Evolutionary conservation across 1,140 invertebrate species (phyloP), one percentile per base, ranked within the genome.

Genomic region (Ips nitidus): DNA sequence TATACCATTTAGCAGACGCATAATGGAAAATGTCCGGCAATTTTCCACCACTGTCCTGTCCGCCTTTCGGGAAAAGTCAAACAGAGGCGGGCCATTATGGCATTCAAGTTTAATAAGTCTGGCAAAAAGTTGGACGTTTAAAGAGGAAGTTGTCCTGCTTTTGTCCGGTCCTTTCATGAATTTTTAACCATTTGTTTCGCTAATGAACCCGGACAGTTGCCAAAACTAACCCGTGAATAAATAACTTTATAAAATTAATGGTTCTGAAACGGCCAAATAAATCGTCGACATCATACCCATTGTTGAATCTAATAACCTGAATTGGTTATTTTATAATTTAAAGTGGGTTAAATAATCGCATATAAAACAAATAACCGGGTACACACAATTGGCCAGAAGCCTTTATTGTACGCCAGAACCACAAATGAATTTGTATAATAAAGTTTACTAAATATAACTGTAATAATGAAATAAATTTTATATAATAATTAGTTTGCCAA

Each of bases 11-110:
- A 56, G 39, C 53, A n/a, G 38, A 38, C 53, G 38, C 22, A 36
- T 56, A 56, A 56, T 56, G 53, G 53, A 56, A 56, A 37, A 39
- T 38, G 53, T 56, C 38, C 53, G 37, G 53, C 53, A 36, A 22
- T 22, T 50, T 50, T 56, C 53, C 53, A n/a, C n/a, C 52, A 5
- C 37, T 55, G 5, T 37, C 53, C 53, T 37, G 8, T 45, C 43
- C 43, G 4, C 43, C 43, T 8, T 45, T 8, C 45, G 45, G 45
- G 22, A 6, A 50, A 50, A 50, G 45, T 50, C 45, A 50, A 50
- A 50, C 45, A 50, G 45, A 22, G 22, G 6, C 7, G 6, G 45
- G 45, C 45, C 45, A 50, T 50, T 50, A 50, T 50, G 6, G 6
- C 45, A 22, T 50, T 50, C 22, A 50, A 50, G 7, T 50, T 50